Percentiles rank a stretch among this genome's conserved stretches.
phyloP scores from a whole-genome alignment of 2,888 invertebrate genomes.

The Apoda limacodes region DNA sequence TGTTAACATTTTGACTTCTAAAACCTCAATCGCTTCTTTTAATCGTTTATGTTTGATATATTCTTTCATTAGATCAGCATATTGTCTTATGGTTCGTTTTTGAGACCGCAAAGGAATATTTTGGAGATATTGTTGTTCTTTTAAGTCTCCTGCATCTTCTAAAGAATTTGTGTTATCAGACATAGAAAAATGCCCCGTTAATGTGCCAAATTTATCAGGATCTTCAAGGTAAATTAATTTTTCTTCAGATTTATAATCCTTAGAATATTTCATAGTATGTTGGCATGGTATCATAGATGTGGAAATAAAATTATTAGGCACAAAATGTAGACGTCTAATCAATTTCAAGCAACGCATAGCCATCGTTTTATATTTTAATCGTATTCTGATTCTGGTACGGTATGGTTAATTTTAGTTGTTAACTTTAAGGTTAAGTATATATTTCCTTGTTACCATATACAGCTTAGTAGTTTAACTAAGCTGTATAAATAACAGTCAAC shows the following conservation, averaged over 20 bases:
- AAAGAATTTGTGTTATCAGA: slow-evolving; percentile 27
- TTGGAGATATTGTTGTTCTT: slow-evolving; percentile 70
- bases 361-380: too few species aligned
- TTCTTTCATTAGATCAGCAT: slow-evolving; percentile 78
- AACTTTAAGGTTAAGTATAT: too few species aligned
- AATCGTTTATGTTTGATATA: slow-evolving; percentile 73
- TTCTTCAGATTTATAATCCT: slow-evolving; percentile 39
- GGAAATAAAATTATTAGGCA: too few species aligned
- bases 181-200: slow-evolving; percentile 31
- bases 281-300: too few species aligned
- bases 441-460: too few species aligned
- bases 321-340: too few species aligned
- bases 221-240: slow-evolving; percentile 47
- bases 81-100: slow-evolving; percentile 72
- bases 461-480: too few species aligned
- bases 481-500: too few species aligned
- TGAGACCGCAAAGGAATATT: slow-evolving; percentile 58
- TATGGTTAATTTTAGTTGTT: too few species aligned
- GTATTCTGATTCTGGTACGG: too few species aligned
- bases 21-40: slow-evolving; percentile 81
- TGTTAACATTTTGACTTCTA: slow-evolving; percentile 81
- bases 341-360: too few species aligned
- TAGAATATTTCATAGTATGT: too few species aligned
- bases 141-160: slow-evolving; percentile 68
- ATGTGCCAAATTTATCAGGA: slow-evolving; percentile 71